Evolutionary conservation across 2,113 vertebrate genomes (phyloP).

Genomic region (Psilopsiagon aurifrons): DNA sequence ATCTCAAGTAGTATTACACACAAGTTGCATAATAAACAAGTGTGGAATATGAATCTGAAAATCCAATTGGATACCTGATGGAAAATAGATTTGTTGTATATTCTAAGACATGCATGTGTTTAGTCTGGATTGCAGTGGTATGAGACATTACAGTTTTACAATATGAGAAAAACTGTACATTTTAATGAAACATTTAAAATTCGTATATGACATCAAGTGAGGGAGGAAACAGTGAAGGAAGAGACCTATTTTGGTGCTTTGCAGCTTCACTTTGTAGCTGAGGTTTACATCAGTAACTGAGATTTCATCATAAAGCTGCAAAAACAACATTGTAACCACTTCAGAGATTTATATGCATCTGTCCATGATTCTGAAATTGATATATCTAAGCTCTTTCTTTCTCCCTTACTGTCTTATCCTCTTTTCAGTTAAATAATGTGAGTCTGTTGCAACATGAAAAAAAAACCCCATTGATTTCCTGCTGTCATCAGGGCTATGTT

Average conservation of each 20-base stretch:
- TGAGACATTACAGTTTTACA: not conserved
- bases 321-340: not conserved
- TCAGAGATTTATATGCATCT: not conserved
- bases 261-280: not conserved
- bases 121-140: not conserved
- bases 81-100: not conserved
- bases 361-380: not conserved
- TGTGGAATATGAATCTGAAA: not conserved
- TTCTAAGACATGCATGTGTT: not conserved
- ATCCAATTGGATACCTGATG: not conserved
- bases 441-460: not conserved
- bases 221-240: not conserved
- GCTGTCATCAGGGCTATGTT: not conserved
- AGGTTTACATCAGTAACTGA: slow-evolving; percentile 15
- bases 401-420: not conserved
- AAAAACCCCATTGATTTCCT: not conserved
- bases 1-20: not conserved
- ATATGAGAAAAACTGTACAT: not conserved
- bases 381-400: not conserved
- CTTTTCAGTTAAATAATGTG: not conserved
- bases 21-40: not conserved
- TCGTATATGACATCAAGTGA: not conserved
- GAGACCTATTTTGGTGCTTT: not conserved
- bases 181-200: not conserved
- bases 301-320: not conserved